Percentiles rank a stretch among this genome's conserved stretches.
Conservation (phyloP, 1,140 invertebrate species). For the Leucophenga varia region DNA sequence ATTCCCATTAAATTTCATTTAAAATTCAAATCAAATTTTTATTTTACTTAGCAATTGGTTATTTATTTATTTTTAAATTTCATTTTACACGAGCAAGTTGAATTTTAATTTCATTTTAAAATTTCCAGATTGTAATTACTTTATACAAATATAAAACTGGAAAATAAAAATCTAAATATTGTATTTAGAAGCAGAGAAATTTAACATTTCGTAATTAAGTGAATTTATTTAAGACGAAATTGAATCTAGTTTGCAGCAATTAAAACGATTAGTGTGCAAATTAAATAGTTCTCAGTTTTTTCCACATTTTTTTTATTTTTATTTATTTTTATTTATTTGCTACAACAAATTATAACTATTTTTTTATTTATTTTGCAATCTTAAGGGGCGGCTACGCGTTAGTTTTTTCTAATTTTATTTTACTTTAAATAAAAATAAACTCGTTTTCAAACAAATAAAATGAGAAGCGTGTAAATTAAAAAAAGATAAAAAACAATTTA, state of each 20-base stretch:
- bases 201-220: slow-evolving; percentile 32
- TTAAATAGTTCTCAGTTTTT: slow-evolving; percentile 18
- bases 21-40: too few relatives aligned
- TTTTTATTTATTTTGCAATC: neutral
- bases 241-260: slow-evolving; percentile 40
- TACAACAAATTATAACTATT: too few relatives aligned
- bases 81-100: too few relatives aligned
- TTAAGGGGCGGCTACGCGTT: neutral
- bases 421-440: too few relatives aligned
- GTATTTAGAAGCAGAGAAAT: too few relatives aligned
- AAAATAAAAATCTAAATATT: slow-evolving; percentile 15
- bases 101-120: too few relatives aligned
- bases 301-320: slow-evolving; percentile 7
- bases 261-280: slow-evolving; percentile 15
- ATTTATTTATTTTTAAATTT: too few relatives aligned
- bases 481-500: neutral
- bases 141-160: slow-evolving; percentile 8
- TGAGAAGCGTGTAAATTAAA: too few relatives aligned
- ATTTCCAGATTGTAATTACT: slow-evolving; percentile 28
- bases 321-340: slow-evolving; percentile 11
- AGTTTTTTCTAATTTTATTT: too few relatives aligned
- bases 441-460: too few relatives aligned
- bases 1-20: too few relatives aligned
- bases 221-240: slow-evolving; percentile 11
- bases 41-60: too few relatives aligned